Percentiles rank a stretch among this genome's conserved stretches.
Conservation (phyloP, 2,797 vertebrate genomes). For the Myioborus melanocephalus region DNA sequence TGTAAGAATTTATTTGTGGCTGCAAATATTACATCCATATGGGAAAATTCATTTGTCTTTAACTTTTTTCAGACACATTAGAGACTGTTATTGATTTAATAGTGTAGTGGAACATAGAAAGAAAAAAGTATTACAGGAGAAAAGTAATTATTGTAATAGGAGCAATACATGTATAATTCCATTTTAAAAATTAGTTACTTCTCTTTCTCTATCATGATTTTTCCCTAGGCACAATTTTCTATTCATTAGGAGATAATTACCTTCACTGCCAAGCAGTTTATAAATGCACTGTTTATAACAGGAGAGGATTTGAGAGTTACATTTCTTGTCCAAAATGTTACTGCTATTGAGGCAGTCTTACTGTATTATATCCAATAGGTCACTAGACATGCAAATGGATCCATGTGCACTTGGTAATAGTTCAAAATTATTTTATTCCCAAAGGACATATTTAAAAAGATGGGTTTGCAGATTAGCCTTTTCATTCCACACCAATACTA, state of each 20-base stretch:
- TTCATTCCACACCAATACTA: not conserved
- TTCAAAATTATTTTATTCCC: not conserved
- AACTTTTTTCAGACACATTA: slow-evolving; percentile 49
- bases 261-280: slow-evolving; percentile 52
- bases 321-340: slow-evolving; percentile 44
- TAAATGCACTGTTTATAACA: slow-evolving; percentile 46
- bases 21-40: slow-evolving; percentile 69
- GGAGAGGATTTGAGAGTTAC: not conserved
- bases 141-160: slow-evolving; percentile 68
- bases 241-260: slow-evolving; percentile 70
- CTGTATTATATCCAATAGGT: not conserved
- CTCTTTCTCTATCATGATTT: slow-evolving; percentile 38
- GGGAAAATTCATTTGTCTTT: slow-evolving; percentile 62
- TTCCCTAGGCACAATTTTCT: slow-evolving; percentile 41
- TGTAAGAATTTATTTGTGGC: slow-evolving; percentile 59
- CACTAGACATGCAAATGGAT: not conserved
- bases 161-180: slow-evolving; percentile 53
- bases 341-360: not conserved
- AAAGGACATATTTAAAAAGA: not conserved
- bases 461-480: not conserved
- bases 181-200: slow-evolving; percentile 33
- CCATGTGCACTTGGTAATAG: not conserved
- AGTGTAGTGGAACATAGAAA: slow-evolving; percentile 23
- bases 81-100: slow-evolving; percentile 62
- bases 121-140: not conserved